Evolutionary conservation across 2,113 vertebrate species (phyloP), one percentile per base, ranked within the genome.

Genomic region (Capreolus pygargus): DNA sequence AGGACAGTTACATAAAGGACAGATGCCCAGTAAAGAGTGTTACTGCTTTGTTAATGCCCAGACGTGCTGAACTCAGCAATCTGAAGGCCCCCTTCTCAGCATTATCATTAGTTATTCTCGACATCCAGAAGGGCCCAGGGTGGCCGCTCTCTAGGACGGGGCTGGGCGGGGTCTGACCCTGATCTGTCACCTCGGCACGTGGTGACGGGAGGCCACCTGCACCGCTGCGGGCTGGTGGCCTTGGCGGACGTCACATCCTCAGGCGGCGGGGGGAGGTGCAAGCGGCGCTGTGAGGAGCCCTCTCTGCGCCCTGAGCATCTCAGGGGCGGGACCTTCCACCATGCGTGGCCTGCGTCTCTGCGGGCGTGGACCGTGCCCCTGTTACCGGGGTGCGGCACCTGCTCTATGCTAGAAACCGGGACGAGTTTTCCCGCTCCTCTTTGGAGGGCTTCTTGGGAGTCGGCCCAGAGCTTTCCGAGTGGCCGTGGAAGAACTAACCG

Each of bases 141-240:
- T 30, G 21, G 50, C 50, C 2, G 21, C 76, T 16, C 0, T 43
- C 27, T 86, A 43, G 86, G 89, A 28, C 54, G 14, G 3, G 39
- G 23, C 4, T 23, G 8, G 33, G 61, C 50, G 70, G 74, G 17
- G 19, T 55, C 28, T 30, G 28, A 60, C 2, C 57, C 27, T 36
- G 58, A 81, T n/a, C 55, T 0, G 2, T 21, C 13, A 14, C 1
- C 0, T 4, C 5, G 5, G 33, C 36, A 28, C 1, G 79, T 6
- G 27, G 67, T 12, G 85, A n/a, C 1, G 0, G 0, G 3, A 5
- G 54, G 76, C n/a, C 50, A 81, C 74, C 14, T 3, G 7, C 30
- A 33, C 60, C 7, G 7, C 60, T 64, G 60, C 0, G 6, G 60
- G 60, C 60, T 33, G 60, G 60, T 67, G 61, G 61, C 85, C 78